Base-by-base conservation (phyloP, 2,113 vertebrate genomes). In the Triplophysa siluroides region DNA sequence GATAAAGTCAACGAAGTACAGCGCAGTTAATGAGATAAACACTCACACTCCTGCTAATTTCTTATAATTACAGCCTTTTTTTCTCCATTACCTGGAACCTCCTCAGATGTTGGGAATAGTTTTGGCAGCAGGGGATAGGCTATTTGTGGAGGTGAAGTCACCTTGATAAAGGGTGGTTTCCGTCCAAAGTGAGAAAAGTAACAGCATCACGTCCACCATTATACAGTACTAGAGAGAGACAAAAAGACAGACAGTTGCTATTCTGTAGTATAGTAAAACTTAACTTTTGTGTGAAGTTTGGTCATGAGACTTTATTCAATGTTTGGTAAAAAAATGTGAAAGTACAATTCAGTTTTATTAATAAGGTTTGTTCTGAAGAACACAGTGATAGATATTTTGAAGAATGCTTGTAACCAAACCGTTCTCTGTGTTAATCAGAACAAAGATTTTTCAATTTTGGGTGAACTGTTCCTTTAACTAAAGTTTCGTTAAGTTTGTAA, bases 71-170 rank as follows among this genome's bases (percentile, higher is more conserved):
- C 41, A 82, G 45, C 64, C 61, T 78, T 83, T 83, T 33, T 78
- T 68, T 76, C 65, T 78, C 81, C 72, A 84, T 84, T 79, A 81
- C 69, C 78, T 62, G 78, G 78, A 83, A 71, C 78, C 68, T 80
- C 26, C 64, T 86, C 60, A 45, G 70, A 80, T 6, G 16, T 66
- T 60, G 63, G 70, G 83, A 71, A 80, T 76, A 54, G 78, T 45
- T 70, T 71, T 78, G 41, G 56, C 69, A 64, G 77, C 54, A 70
- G 70, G 77, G 58, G 78, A 76, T 66, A 47, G 47, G 78, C 68
- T 82, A 60, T 77, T 79, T 83, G 54, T 81, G 81, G 82, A 81
- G 78, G 63, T 83, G 83, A 67, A 85, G 78, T 85, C 83, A 86
- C 85, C 82, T 86, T 86, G 86, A 56, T 80, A 72, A 33, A 83